These are phyloP conservation scores for Pontoporia blainvillei DNA, from an alignment of 2,113 vertebrate species.

Conservation along the genomic window DNA sequence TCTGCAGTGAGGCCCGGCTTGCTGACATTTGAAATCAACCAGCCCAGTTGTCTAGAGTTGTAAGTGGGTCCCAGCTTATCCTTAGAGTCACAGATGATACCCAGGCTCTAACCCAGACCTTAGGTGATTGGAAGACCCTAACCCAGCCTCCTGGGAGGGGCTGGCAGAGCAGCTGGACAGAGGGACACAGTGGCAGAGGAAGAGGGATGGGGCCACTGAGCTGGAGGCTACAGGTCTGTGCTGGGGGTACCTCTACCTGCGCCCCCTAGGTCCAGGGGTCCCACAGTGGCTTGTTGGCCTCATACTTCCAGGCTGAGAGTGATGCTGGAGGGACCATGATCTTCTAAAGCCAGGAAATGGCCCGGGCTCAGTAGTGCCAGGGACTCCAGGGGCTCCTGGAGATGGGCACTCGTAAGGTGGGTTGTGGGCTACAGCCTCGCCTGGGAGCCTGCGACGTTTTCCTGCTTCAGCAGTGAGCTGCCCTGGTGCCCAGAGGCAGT, in stretches of 20 bases:
- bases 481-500: background rate
- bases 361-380: background rate
- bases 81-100: background rate
- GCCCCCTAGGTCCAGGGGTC: background rate
- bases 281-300: background rate
- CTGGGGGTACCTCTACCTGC: background rate
- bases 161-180: background rate
- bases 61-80: background rate
- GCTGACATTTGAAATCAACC: background rate
- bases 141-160: background rate
- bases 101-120: background rate
- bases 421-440: background rate
- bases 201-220: accelerated
- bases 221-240: background rate
- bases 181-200: background rate
- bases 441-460: background rate
- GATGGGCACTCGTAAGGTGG: background rate
- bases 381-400: background rate
- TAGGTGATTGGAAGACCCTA: background rate
- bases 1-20: background rate
- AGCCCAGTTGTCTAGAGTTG: background rate
- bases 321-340: background rate
- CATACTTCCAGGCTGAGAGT: background rate
- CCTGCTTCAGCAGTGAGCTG: background rate
- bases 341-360: background rate